Conservation (phyloP, 2,888 invertebrate species). For the Lycia hirtaria region DNA sequence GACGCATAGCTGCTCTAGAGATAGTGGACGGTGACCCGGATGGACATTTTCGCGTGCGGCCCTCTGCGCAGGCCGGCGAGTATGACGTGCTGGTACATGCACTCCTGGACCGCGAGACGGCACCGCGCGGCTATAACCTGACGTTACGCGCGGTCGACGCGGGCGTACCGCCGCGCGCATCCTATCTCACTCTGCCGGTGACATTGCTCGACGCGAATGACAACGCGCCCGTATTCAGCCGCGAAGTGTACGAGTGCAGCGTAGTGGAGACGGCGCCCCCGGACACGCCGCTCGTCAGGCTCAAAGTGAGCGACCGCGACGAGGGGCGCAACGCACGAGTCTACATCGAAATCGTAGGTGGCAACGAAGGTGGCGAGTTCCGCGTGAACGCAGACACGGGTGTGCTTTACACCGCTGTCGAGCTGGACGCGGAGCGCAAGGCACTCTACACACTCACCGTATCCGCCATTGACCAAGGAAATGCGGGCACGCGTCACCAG, state of each 20-base stretch:
- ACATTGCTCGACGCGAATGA: constrained; percentile 93
- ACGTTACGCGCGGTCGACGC: constrained; percentile 94
- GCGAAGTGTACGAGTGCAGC: constrained; percentile 94
- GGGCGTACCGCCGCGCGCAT: constrained; percentile 91
- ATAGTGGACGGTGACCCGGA: constrained; percentile 96
- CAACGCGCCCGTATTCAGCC: constrained; percentile 94
- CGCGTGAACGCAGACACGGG: constrained; percentile 94
- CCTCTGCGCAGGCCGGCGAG: constrained; percentile 88
- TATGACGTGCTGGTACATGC: constrained; percentile 92
- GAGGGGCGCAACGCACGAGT: constrained; percentile 93
- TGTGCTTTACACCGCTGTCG: constrained; percentile 93
- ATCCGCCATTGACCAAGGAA: constrained; percentile 95
- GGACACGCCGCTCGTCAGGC: constrained; percentile 94
- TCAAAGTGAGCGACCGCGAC: constrained; percentile 95
- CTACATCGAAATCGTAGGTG: constrained; percentile 94
- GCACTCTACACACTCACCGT: constrained; percentile 95
- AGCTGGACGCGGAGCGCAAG: constrained; percentile 93
- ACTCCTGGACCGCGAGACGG: constrained; percentile 90
- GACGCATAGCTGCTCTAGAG: constrained; percentile 91
- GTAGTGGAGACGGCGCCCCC: constrained; percentile 95
- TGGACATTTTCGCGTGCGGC: constrained; percentile 92
- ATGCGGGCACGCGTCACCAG: constrained; percentile 92
- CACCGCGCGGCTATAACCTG: constrained; percentile 93
- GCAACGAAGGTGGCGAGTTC: constrained; percentile 96
- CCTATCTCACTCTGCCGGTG: constrained; percentile 93